A percentile compares a stretch with the other conserved stretches of the same genome.
phyloP scores from a whole-genome alignment of 2,888 invertebrate genomes.

The Eristalis pertinax region DNA sequence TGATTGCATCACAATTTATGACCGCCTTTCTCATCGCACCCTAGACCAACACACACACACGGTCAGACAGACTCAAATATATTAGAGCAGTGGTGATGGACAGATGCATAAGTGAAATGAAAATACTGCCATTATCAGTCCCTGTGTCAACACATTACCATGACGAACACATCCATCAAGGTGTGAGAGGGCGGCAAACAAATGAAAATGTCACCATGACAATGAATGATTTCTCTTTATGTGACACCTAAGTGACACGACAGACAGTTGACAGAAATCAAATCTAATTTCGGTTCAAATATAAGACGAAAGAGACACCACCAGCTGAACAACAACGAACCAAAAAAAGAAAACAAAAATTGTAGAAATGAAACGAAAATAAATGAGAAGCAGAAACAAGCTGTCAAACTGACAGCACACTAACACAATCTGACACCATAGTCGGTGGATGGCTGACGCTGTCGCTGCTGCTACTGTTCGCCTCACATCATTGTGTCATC shows the following conservation, averaged over 20 bases:
- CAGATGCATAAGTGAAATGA: conserved; percentile 34
- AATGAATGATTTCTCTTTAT: conserved; percentile 71
- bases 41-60: neutral
- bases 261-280: conserved; percentile 72
- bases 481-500: conserved; percentile 70
- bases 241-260: conserved; percentile 69
- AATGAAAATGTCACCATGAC: conserved; percentile 71
- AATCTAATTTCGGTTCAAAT: conserved; percentile 72
- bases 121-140: conserved; percentile 52
- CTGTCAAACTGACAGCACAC: conserved; percentile 72
- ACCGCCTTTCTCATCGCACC: conserved; percentile 7
- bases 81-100: conserved; percentile 2
- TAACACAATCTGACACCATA: conserved; percentile 73
- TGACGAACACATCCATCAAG: conserved; percentile 48
- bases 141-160: conserved; percentile 64
- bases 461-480: conserved; percentile 67
- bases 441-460: conserved; percentile 68
- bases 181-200: conserved; percentile 65
- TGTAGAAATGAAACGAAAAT: conserved; percentile 57
- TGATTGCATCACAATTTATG: conserved; percentile 65
- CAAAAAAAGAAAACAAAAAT: neutral
- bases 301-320: conserved; percentile 63
- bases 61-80: neutral
- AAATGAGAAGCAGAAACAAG: conserved; percentile 70
- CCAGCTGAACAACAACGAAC: conserved; percentile 20